Base-by-base conservation (phyloP, 2,888 invertebrate genomes). In the Trissonchulus latispiculum region DNA sequence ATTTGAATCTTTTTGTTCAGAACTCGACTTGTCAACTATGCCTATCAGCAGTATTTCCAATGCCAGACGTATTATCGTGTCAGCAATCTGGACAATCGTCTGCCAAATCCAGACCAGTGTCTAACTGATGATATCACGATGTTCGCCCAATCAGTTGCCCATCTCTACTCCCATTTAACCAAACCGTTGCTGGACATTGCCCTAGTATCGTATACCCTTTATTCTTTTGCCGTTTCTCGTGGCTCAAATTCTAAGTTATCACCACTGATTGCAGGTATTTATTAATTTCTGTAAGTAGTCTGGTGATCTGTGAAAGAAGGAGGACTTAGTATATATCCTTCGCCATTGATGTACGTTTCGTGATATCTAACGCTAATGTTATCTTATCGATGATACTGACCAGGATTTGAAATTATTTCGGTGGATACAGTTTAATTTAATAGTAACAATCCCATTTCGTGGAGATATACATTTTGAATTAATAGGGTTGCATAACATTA, bases 91-190 rank as follows among this genome's bases (percentile, higher is more conserved):
- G 96, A 96, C 82, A 91, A 91, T 23, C 88, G 96, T 78, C 89
- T 96, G 72, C 93, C 95, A 80, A 97, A 96, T 83, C 94, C 95
- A 36, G 96, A 97, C 84, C 97, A 99, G 84, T 90, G 93, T 83
- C 86, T 99, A 75, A 99, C 97, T 0, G 97, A 99, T 84, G 97
- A 97, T 85, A 92, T 97, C 77, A 91, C 92, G 32, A 90, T 91
- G 80, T 93, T 96, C 83, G 90, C 94, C 0, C 89, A 90, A 78
- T 92, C 93, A 0, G 90, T 95, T 33, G 73, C 70, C 2, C 71
- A 70, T 48, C 35, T 70, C 32, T 70, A 70, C 59, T 61, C 59
- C 23, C 95, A 95, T 81, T 88, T 99, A 76, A 97, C 97, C 3
- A 99, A 99, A 84, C 99, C 99, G 0, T 88, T 96, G 81, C 90